phyloP scores from a whole-genome alignment of 2,888 invertebrate genomes.

The Melanostoma scalare region DNA sequence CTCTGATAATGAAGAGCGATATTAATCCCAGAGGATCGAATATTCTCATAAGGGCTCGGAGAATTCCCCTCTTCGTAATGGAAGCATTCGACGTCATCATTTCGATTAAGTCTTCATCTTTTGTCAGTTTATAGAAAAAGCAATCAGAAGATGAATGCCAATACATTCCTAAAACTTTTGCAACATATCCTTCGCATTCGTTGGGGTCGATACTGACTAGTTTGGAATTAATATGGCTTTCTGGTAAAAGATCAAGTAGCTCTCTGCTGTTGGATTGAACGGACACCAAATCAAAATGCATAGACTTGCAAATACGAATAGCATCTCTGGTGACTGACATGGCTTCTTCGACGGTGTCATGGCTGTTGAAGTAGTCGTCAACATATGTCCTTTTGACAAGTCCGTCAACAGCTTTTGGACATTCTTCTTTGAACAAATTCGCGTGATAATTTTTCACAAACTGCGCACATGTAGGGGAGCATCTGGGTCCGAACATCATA shows the following conservation, averaged over 20 bases:
- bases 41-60: too few species aligned
- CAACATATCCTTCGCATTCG: background rate
- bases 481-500: too few species aligned
- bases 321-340: too few species aligned
- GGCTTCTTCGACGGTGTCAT: background rate
- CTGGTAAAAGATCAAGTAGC: background rate
- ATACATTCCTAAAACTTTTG: background rate
- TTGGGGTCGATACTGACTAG: slow-evolving; percentile 1
- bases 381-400: too few species aligned
- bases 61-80: too few species aligned
- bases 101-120: background rate
- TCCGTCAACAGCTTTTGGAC: background rate
- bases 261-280: background rate
- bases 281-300: background rate
- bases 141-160: background rate
- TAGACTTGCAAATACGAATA: background rate
- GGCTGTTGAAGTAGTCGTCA: background rate
- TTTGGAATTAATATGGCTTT: background rate
- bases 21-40: too few species aligned
- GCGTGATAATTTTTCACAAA: background rate
- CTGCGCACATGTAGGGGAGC: too few species aligned
- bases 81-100: too few species aligned
- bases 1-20: too few species aligned
- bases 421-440: background rate
- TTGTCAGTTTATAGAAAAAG: background rate